Percentiles rank a stretch among this genome's conserved stretches.
phyloP scores from a whole-genome alignment of 2,797 vertebrate genomes.

The Acanthornis magna region DNA sequence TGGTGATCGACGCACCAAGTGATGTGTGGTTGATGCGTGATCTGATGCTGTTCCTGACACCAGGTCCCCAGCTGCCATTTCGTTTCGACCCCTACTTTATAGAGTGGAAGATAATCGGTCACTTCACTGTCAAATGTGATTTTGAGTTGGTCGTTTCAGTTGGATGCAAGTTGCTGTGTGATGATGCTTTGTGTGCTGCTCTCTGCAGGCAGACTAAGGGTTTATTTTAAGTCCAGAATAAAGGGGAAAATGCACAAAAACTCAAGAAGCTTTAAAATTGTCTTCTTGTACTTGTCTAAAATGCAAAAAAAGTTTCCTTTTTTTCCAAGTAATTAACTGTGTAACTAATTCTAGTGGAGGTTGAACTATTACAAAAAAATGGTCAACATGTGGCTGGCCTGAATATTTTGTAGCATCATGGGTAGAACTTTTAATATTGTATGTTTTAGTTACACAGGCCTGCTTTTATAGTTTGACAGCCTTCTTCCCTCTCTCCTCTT shows the following conservation, averaged over 20 bases:
- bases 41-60: background rate
- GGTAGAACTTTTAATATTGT: background rate
- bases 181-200: background rate
- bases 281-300: background rate
- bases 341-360: background rate
- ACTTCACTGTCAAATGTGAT: background rate
- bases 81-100: background rate
- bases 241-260: background rate
- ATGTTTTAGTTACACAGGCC: background rate
- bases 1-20: fast-evolving
- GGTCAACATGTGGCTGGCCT: background rate
- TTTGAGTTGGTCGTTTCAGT: background rate
- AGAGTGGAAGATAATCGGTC: background rate
- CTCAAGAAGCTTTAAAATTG: background rate
- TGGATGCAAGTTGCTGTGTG: background rate
- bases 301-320: background rate
- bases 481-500: background rate
- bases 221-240: background rate
- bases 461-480: background rate
- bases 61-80: background rate
- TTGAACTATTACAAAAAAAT: background rate
- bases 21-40: background rate
- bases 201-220: background rate
- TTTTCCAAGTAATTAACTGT: background rate
- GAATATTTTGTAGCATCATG: background rate